Conservation (phyloP, 2,888 invertebrate genomes). For the Drosophila pseudotalamancana region DNA sequence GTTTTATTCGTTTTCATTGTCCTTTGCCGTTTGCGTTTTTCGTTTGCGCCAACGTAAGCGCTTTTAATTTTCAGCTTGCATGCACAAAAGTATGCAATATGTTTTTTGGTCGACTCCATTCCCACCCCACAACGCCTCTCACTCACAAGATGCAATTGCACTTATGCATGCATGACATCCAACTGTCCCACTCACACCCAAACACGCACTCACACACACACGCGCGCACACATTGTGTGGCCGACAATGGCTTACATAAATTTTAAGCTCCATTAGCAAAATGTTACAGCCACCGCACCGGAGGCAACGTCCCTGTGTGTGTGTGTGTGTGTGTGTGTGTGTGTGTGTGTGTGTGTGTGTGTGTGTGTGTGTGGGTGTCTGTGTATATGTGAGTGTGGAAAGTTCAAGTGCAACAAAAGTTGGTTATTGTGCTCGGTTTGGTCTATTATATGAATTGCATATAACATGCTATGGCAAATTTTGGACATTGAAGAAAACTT, state of each 20-base stretch:
- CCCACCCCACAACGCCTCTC: not conserved
- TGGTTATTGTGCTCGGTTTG: slow-evolving; percentile 54
- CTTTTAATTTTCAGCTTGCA: slow-evolving; percentile 81
- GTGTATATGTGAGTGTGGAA: slow-evolving; percentile 29
- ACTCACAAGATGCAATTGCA: slow-evolving; percentile 46
- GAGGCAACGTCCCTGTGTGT: slow-evolving; percentile 56
- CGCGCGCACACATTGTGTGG: slow-evolving; percentile 33
- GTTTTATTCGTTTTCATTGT: slow-evolving; percentile 55
- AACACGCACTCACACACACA: slow-evolving; percentile 14
- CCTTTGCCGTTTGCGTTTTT: slow-evolving; percentile 40
- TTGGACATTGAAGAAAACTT: slow-evolving; percentile 69
- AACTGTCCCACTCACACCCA: slow-evolving; percentile 21
- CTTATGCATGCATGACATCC: slow-evolving; percentile 73
- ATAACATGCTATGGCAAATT: slow-evolving; percentile 59
- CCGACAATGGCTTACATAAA: slow-evolving; percentile 78
- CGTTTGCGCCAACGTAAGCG: slow-evolving; percentile 69
- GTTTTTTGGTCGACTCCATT: slow-evolving; percentile 43
- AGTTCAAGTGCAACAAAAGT: slow-evolving; percentile 78
- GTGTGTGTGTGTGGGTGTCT: not conserved
- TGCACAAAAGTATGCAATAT: slow-evolving; percentile 80
- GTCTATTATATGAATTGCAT: slow-evolving; percentile 70
- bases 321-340: slow-evolving; percentile 23
- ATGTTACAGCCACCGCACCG: slow-evolving; percentile 67
- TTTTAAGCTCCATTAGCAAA: slow-evolving; percentile 80
- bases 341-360: slow-evolving; percentile 2